Evolutionary conservation across 2,113 vertebrate species (phyloP), one percentile per base, ranked within the genome.

Genomic region (Toxotes jaculatrix): DNA sequence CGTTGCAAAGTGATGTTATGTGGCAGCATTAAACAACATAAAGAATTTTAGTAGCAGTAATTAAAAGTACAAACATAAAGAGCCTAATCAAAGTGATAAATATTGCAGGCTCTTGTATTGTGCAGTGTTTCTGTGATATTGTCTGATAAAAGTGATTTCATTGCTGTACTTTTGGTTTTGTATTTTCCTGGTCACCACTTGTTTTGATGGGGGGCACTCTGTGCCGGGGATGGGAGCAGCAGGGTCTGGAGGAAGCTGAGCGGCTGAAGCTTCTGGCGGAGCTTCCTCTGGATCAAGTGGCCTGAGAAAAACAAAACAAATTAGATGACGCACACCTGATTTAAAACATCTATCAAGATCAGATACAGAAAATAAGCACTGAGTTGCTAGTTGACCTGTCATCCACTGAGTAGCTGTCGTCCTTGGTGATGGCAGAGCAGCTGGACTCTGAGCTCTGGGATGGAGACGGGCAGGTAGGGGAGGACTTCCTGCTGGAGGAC

Each of bases 81-180:
- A 0, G 19, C 59, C 49, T 75, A 3, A 61, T 27, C 7, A 31
- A 45, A 10, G 12, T 3, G 66, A 6, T 59, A 5, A 61, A 31
- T 19, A 6, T 45, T 23, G 45, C 12, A 45, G 36, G 34, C 3
- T 31, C 0, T 38, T 34, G 17, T 2, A 1, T 38, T 34, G 17
- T 2, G 0, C 34, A 51, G 4, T 59, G n/a, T 38, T 47, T 23
- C 16, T 53, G 42, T 57, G 38, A 53, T 36, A 49, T 77, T 31
- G 9, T 51, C 4, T 13, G 5, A 13, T 0, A 59, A 38, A 2
- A 17, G 27, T 9, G 66, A 45, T 9, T 36, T 2, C 0, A 6
- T 27, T 16, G 55, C 9, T 21, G 0, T 90, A 92, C 93, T 42
- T 88, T 84, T 83, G 93, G 78, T 6, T 87, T 7, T 59, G 77